phyloP scores from a whole-genome alignment of 2,113 vertebrate species.

The Elachura formosa region DNA sequence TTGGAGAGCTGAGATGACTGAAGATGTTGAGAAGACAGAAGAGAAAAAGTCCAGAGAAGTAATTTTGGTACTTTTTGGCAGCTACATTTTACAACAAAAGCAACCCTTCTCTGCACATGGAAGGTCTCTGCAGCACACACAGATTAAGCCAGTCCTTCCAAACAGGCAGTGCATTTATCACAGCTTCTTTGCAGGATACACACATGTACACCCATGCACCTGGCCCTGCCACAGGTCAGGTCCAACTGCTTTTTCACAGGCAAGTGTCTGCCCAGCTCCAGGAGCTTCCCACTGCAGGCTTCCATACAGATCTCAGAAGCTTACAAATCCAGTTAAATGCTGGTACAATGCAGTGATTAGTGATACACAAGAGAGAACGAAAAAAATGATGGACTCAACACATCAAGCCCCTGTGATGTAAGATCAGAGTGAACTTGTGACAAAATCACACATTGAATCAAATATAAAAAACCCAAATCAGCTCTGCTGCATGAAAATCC shows the following conservation, averaged over 20 bases:
- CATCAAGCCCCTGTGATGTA: background rate
- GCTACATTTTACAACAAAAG: background rate
- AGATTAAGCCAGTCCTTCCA: background rate
- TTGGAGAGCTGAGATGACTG: background rate
- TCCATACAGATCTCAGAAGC: background rate
- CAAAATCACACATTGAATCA: background rate
- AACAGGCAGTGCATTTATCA: background rate
- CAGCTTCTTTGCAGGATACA: background rate
- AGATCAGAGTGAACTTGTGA: background rate
- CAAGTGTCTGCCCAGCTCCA: background rate
- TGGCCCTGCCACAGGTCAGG: background rate
- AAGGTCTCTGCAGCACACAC: background rate
- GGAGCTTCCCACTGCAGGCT: background rate
- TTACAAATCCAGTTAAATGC: background rate
- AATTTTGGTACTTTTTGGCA: background rate
- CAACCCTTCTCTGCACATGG: background rate
- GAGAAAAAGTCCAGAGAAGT: background rate
- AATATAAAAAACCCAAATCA: background rate
- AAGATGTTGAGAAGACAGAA: background rate
- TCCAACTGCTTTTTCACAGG: background rate
- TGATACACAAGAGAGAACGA: background rate
- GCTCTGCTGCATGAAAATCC: background rate
- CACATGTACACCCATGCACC: background rate
- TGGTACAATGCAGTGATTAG: fast-evolving
- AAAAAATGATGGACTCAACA: background rate